Conservation (phyloP, 1,140 invertebrate genomes). For the Cotesia vestalis region DNA sequence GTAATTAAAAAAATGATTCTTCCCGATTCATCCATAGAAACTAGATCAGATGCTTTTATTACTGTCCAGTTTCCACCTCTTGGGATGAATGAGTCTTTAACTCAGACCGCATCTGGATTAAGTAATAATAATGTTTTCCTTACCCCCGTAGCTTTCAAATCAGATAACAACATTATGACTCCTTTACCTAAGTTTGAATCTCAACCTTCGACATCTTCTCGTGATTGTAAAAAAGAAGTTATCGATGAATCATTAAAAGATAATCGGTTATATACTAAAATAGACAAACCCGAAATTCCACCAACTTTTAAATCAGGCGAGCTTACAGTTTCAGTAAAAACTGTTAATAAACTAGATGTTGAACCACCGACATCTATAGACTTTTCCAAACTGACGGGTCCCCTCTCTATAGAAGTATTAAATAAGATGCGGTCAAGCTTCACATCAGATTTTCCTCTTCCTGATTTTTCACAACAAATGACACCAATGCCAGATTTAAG, state of each 20-base stretch:
- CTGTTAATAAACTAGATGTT: conserved; percentile 54
- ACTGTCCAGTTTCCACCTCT: conserved; percentile 59
- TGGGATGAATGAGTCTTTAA: conserved; percentile 53
- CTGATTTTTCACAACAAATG: conserved; percentile 58
- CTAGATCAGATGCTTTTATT: conserved; percentile 46
- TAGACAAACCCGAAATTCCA: conserved; percentile 50
- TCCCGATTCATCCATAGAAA: conserved; percentile 56
- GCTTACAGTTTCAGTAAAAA: conserved; percentile 62
- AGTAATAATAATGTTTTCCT: conserved; percentile 58
- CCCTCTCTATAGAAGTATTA: conserved; percentile 41
- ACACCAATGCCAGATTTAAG: conserved; percentile 54
- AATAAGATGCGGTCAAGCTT: conserved; percentile 36
- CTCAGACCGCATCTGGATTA: conserved; percentile 48
- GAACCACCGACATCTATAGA: conserved; percentile 56
- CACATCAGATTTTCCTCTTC: conserved; percentile 54
- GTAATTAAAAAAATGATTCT: conserved; percentile 63
- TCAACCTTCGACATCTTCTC: conserved; percentile 55
- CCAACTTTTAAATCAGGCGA: conserved; percentile 61
- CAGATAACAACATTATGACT: conserved; percentile 54
- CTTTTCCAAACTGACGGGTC: conserved; percentile 52
- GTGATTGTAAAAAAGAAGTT: conserved; percentile 51
- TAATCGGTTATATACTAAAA: conserved; percentile 31
- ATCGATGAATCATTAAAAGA: conserved; percentile 50
- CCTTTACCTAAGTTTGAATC: conserved; percentile 53
- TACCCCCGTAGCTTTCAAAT: conserved; percentile 59